Percentiles rank a stretch among this genome's conserved stretches.
These are phyloP conservation scores for Ophion obscuratus DNA, from an alignment of 2,888 invertebrate species.

Conservation along the genomic window DNA sequence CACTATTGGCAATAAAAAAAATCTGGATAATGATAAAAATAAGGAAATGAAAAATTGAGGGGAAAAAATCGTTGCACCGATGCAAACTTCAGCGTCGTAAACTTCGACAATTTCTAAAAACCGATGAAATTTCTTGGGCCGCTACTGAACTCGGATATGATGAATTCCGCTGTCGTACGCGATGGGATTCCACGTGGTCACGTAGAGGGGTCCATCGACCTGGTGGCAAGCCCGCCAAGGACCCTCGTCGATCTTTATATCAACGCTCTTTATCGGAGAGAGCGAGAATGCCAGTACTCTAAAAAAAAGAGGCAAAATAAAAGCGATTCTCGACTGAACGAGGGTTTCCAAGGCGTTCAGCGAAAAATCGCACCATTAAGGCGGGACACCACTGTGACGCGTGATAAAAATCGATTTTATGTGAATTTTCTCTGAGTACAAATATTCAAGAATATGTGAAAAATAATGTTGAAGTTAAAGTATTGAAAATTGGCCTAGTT, in stretches of 20 bases:
- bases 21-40: too few relatives aligned
- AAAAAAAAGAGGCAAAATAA: constrained; percentile 39
- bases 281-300: constrained; percentile 92
- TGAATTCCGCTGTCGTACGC: constrained; percentile 89
- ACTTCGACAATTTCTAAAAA: background rate
- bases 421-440: too few relatives aligned
- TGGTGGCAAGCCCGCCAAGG: constrained; percentile 88
- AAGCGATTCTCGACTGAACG: background rate
- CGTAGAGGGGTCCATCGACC: constrained; percentile 89
- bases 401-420: background rate
- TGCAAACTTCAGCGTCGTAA: too few relatives aligned
- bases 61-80: too few relatives aligned
- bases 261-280: constrained; percentile 87
- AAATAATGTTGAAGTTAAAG: too few relatives aligned
- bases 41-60: too few relatives aligned
- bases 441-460: too few relatives aligned
- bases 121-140: background rate
- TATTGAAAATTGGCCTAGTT: too few relatives aligned
- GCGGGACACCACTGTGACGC: too few relatives aligned
- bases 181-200: constrained; percentile 89
- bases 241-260: constrained; percentile 88
- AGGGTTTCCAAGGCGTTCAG: background rate
- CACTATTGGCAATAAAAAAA: too few relatives aligned
- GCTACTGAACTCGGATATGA: constrained; percentile 85
- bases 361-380: too few relatives aligned